Evolutionary conservation across 2,113 vertebrate species (phyloP).

Genomic region (Microtus montanus): DNA sequence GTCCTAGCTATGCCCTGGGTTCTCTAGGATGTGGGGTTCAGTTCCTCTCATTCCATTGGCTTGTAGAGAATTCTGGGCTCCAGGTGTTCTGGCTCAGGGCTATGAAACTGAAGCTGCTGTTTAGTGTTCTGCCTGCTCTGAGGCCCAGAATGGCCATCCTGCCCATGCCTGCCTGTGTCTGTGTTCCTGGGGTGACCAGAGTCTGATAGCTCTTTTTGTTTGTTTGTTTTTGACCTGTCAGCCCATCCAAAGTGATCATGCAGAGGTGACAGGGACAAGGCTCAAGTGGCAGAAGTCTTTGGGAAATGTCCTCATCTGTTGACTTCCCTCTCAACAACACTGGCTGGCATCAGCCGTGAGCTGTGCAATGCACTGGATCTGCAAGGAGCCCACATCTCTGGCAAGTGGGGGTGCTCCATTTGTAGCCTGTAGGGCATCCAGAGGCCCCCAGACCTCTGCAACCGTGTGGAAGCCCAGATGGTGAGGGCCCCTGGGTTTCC

Average conservation of each 20-base stretch:
- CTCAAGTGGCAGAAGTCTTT: background rate
- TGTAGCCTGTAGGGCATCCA: background rate
- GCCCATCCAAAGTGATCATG: background rate
- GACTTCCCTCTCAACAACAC: background rate
- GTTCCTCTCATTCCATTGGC: too few species aligned
- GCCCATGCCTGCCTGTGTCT: background rate
- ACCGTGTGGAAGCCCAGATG: too few species aligned
- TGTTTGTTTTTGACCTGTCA: background rate
- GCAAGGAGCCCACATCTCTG: rapidly evolving
- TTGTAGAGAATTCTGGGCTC: background rate
- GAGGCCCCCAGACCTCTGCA: rapidly evolving
- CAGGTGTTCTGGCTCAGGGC: too few species aligned
- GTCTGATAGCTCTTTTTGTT: background rate
- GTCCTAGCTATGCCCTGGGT: rapidly evolving
- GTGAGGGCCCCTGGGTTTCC: rapidly evolving
- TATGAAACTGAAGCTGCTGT: background rate
- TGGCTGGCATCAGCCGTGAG: background rate
- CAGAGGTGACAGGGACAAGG: background rate
- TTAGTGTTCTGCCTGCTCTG: background rate
- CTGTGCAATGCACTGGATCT: background rate
- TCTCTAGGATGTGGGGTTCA: background rate
- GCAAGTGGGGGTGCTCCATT: background rate
- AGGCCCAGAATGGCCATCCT: background rate
- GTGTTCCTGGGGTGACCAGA: background rate
- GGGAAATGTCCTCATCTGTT: background rate